Evolutionary conservation across 2,797 vertebrate species (phyloP).

Genomic region (Catostomus latipinnis): DNA sequence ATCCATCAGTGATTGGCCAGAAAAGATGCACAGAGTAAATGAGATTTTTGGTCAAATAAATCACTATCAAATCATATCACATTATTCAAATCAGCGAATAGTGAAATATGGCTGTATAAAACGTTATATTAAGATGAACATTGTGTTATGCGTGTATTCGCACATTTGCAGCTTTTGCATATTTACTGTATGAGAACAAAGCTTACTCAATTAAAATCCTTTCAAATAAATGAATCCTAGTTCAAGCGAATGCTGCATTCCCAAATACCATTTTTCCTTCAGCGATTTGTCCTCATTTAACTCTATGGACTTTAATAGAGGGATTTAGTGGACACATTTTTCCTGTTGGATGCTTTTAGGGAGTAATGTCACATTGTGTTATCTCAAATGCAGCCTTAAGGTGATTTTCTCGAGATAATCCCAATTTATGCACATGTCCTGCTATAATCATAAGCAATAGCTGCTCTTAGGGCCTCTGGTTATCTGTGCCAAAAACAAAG

Average conservation of each 20-base stretch:
- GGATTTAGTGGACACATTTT: conserved; percentile 19
- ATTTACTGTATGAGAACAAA: conserved; percentile 8
- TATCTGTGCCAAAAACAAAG: conserved; percentile 56
- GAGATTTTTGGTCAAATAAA: conserved; percentile 48
- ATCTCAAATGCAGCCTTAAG: conserved; percentile 55
- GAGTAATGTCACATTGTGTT: conserved; percentile 31
- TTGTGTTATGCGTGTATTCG: conserved; percentile 25
- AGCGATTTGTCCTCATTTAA: conserved; percentile 33
- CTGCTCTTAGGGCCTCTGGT: conserved; percentile 44
- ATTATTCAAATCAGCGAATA: conserved; percentile 57
- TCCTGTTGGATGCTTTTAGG: conserved; percentile 29
- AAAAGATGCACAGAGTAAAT: conserved; percentile 56
- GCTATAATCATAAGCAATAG: conserved; percentile 47
- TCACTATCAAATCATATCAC: conserved; percentile 44
- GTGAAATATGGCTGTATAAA: conserved; percentile 43
- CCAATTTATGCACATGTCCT: conserved; percentile 64
- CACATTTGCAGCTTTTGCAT: conserved; percentile 46
- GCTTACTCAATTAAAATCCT: conserved; percentile 45
- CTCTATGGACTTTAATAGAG: conserved; percentile 15
- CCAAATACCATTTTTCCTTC: conserved; percentile 21
- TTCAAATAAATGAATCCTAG: conserved; percentile 44
- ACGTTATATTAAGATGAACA: conserved; percentile 57
- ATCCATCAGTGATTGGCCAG: conserved; percentile 55
- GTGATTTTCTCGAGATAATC: conserved; percentile 63
- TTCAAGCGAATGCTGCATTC: conserved; percentile 39